A percentile compares a stretch with the other conserved stretches of the same genome.
phyloP scores from a whole-genome alignment of 2,888 invertebrate genomes.

The Darwinula stevensoni region DNA sequence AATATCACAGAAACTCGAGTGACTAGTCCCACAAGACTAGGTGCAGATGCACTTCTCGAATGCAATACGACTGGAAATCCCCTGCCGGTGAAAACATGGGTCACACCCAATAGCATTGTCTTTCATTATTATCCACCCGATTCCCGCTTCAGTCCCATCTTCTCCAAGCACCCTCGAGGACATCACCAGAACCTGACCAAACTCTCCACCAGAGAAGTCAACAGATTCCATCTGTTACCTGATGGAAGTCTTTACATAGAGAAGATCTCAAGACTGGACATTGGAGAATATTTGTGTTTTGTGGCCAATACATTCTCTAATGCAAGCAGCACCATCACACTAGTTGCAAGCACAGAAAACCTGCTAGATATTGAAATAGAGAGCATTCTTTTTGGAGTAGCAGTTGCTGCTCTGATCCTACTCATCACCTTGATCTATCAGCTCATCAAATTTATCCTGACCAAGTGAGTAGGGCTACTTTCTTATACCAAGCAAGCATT shows the following conservation, averaged over 20 bases:
- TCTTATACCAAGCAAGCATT: too few species aligned
- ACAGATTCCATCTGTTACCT: constrained; percentile 30
- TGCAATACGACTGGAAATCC: too few species aligned
- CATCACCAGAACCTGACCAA: neutral
- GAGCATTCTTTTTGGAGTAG: constrained; percentile 49
- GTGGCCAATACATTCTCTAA: constrained; percentile 58
- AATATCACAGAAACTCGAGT: too few species aligned
- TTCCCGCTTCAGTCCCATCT: neutral
- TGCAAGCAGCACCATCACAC: constrained; percentile 35
- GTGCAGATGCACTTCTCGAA: too few species aligned
- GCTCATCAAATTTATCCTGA: constrained; percentile 22
- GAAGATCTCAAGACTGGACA: constrained; percentile 28
- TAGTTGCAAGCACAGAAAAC: constrained; percentile 57
- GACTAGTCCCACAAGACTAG: too few species aligned
- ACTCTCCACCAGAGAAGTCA: constrained; percentile 4
- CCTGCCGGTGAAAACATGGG: constrained; percentile 51
- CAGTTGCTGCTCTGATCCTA: constrained; percentile 47
- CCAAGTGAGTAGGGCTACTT: too few species aligned
- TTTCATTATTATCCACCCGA: constrained; percentile 21
- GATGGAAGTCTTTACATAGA: constrained; percentile 52
- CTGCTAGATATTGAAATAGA: constrained; percentile 52
- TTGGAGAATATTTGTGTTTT: constrained; percentile 55
- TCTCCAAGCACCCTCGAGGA: neutral
- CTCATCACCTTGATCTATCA: constrained; percentile 47
- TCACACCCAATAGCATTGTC: constrained; percentile 22